These are phyloP conservation scores for Heliopora coerulea DNA, from an alignment of 92 coral and sea anemone genomes.

Conservation along the genomic window DNA sequence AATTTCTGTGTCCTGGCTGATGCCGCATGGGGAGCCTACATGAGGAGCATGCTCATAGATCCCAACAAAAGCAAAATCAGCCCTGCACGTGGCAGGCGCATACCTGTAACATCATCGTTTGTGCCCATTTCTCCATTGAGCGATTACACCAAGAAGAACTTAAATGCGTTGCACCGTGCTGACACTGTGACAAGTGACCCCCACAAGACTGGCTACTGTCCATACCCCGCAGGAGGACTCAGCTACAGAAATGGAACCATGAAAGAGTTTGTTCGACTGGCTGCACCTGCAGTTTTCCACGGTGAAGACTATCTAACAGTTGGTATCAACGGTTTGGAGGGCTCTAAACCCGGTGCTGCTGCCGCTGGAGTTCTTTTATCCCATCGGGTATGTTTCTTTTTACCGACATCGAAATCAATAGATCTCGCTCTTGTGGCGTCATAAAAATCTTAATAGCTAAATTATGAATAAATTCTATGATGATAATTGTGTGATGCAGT, in stretches of 20 bases:
- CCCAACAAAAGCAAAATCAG: conserved; percentile 26
- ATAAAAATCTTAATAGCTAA: too few relatives aligned
- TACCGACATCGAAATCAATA: background rate
- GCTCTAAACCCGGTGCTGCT: conserved; percentile 93
- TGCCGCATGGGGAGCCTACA: conserved; percentile 94
- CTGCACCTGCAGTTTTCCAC: conserved; percentile 57
- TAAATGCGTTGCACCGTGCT: conserved; percentile 54
- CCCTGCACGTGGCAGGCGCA: too few relatives aligned
- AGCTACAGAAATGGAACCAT: conserved; percentile 71
- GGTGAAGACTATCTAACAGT: conserved; percentile 57
- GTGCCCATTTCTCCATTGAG: conserved; percentile 68
- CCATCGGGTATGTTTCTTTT: conserved; percentile 63
- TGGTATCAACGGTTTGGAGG: conserved; percentile 76
- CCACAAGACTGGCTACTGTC: conserved; percentile 80
- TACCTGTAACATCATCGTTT: conserved; percentile 47
- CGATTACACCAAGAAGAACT: conserved; percentile 49
- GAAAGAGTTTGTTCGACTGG: conserved; percentile 64
- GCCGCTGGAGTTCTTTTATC: conserved; percentile 83
- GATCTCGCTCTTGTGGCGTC: too few relatives aligned
- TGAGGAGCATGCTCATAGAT: conserved; percentile 72
- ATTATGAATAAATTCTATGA: too few relatives aligned
- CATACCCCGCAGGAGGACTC: conserved; percentile 80
- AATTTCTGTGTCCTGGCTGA: conserved; percentile 76
- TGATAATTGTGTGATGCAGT: too few relatives aligned
- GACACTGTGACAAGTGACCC: conserved; percentile 87